These are phyloP conservation scores for Lucinisca nassula DNA, from an alignment of 2,888 invertebrate species.

Conservation along the genomic window DNA sequence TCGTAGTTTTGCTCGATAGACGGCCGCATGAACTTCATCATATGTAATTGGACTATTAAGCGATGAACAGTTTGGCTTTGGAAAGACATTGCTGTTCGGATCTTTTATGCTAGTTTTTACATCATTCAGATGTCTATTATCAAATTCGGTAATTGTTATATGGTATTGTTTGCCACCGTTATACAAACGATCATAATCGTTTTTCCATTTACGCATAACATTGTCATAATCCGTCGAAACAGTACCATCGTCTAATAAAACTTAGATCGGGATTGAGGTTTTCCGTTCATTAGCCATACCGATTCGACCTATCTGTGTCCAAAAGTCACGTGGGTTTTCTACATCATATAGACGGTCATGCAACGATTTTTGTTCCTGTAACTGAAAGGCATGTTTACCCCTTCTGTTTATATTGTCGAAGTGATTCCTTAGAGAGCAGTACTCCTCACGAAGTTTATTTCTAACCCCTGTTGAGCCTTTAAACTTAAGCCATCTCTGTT, in stretches of 20 bases:
- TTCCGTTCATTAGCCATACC: slow-evolving; percentile 12
- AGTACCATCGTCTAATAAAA: neutral
- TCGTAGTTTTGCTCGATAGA: neutral
- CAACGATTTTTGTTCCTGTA: neutral
- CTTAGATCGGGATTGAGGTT: neutral
- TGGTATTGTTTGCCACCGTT: neutral
- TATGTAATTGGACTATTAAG: slow-evolving; percentile 23
- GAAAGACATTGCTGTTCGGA: neutral
- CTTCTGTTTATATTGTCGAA: neutral
- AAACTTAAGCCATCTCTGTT: slow-evolving; percentile 22
- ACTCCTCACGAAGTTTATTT: neutral
- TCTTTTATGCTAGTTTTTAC: neutral
- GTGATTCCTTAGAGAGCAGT: neutral
- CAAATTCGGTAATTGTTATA: no score
- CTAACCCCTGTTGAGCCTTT: neutral
- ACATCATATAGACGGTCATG: neutral
- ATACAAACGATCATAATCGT: slow-evolving; percentile 5
- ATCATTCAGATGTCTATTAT: neutral
- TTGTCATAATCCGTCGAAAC: neutral
- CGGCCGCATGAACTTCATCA: slow-evolving; percentile 12
- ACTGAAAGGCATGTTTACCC: neutral
- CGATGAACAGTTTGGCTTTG: neutral
- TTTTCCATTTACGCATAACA: slow-evolving; percentile 2
- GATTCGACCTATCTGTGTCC: neutral
- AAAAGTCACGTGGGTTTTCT: slow-evolving; percentile 19